phyloP scores from a whole-genome alignment of 2,888 invertebrate species.

The Epirrita christyi region DNA sequence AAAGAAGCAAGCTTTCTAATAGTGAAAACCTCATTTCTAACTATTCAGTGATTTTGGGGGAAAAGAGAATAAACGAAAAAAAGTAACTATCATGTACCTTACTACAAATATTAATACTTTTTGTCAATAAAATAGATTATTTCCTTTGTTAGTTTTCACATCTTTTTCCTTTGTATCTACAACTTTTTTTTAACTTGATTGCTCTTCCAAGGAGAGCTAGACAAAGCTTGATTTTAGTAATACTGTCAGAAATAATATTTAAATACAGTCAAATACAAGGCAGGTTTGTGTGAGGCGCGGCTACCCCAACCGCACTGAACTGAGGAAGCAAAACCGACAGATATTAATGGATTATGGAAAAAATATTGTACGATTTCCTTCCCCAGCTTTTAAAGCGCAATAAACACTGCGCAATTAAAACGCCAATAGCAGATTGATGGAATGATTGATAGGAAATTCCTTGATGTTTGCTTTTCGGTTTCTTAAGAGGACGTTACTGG shows the following conservation, averaged over 20 bases:
- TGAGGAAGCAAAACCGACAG: conserved; percentile 87
- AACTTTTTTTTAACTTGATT: background rate
- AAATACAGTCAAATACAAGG: conserved; percentile 13
- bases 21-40: too few species aligned
- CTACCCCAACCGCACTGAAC: conserved; percentile 58
- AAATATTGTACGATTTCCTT: conserved; percentile 86
- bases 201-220: background rate
- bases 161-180: too few species aligned
- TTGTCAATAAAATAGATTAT: too few species aligned
- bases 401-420: conserved; percentile 82
- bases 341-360: conserved; percentile 88
- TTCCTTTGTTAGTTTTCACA: too few species aligned
- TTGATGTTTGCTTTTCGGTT: conserved; percentile 27
- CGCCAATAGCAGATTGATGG: conserved; percentile 77
- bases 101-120: too few species aligned
- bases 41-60: too few species aligned
- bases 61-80: too few species aligned
- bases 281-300: conserved; percentile 23
- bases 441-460: conserved; percentile 62
- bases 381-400: conserved; percentile 81
- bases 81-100: too few species aligned
- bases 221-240: conserved; percentile 5
- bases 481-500: too few species aligned
- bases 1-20: too few species aligned
- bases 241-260: conserved; percentile 1